Base-by-base conservation (phyloP, 2,113 vertebrate species). In the Seriola quinqueradiata region DNA sequence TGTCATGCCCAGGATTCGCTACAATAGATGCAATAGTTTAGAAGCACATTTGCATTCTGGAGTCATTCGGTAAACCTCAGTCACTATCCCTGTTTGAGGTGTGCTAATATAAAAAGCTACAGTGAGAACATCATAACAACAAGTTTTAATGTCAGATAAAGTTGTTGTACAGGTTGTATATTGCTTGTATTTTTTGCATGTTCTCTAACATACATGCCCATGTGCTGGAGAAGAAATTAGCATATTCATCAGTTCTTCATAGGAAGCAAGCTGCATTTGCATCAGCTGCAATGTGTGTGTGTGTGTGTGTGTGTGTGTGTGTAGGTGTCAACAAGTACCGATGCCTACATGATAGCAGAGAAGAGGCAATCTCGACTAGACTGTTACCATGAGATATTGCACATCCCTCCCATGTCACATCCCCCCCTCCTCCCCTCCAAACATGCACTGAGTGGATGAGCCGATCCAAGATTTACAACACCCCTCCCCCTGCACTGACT, bases 231-330 rank as follows among this genome's bases (percentile, higher is more conserved):
- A 85, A 84, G 72, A 72, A 55, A 14, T 77, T 67, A 75, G 61
- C 75, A 84, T 86, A 90, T 87, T 82, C 69, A 89, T 80, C 75
- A 78, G 48, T 1, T 57, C 64, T 76, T 87, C 70, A 79, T 67
- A 46, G 73, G 71, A 81, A 83, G 28, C 78, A 64, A 67, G 79
- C 74, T 21, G 13, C 72, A 82, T 85, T 86, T 87, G 67, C 70
- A 82, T 81, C 36, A 32, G 48, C 60, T 40, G 69, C 60, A 36
- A 42, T 70, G 74, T 58, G 67, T 46, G 21, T 52, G 50, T 69
- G 42, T 76, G 68, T 42, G 79, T 75, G 50, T 70, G 74, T 57
- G 67, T 46, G 21, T 52, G 50, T 69, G 42, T 76, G 68, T 42
- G 79, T 75, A 80, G 54, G 83, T 57, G 81, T 82, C 83, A 78